Percentiles rank a stretch among this genome's conserved stretches.
These are phyloP conservation scores for Cavia porcellus DNA, from an alignment of 2,113 vertebrate species.

Conservation along the genomic window DNA sequence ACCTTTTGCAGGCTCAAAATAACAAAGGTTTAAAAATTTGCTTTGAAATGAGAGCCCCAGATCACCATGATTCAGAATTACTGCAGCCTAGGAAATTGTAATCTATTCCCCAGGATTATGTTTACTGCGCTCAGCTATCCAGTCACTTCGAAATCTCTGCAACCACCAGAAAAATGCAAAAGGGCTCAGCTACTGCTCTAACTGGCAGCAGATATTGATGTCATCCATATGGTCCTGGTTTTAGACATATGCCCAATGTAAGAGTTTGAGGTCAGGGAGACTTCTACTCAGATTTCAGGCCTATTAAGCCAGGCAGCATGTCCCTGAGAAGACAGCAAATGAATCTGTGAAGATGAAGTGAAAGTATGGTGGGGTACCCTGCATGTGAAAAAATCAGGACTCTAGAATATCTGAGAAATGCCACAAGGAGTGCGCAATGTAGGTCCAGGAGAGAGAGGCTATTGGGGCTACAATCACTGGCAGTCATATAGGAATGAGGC, in stretches of 20 bases:
- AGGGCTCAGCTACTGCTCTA: background rate
- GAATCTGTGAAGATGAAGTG: background rate
- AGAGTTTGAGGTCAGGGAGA: background rate
- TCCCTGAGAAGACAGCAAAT: background rate
- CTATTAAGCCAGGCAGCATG: background rate
- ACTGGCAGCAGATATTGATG: background rate
- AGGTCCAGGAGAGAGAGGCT: background rate
- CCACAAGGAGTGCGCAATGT: background rate
- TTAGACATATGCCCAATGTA: background rate
- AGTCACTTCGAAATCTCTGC: background rate
- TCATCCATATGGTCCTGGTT: background rate
- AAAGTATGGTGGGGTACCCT: background rate
- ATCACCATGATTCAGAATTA: background rate
- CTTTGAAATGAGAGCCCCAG: background rate
- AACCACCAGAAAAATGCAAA: background rate
- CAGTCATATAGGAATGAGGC: background rate
- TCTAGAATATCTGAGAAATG: background rate
- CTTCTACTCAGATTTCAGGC: background rate
- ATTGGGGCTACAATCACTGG: background rate
- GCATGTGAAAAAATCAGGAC: background rate
- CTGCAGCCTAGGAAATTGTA: background rate
- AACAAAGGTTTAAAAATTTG: background rate
- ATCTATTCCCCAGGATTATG: background rate
- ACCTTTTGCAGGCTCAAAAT: background rate
- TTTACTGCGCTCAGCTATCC: background rate